Conservation (phyloP, 2,888 invertebrate genomes). For the Drepana falcataria region DNA sequence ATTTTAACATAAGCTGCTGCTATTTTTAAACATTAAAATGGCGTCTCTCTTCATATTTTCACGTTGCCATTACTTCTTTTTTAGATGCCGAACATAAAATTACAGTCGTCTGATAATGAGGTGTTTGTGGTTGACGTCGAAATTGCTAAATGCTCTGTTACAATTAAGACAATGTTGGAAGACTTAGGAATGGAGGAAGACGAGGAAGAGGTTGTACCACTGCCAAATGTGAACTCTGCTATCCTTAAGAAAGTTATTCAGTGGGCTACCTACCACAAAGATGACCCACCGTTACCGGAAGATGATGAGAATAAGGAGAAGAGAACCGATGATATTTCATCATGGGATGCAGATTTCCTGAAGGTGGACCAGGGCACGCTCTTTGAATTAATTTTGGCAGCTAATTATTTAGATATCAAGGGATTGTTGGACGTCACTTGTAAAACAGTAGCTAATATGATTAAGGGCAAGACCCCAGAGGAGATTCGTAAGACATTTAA, state of each 20-base stretch:
- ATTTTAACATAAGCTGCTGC: not conserved
- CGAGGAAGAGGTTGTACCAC: conserved; percentile 95
- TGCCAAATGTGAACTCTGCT: conserved; percentile 98
- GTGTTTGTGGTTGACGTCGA: conserved; percentile 97
- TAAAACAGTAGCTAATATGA: conserved; percentile 99
- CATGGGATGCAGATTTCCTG: conserved; percentile 99
- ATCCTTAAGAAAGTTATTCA: conserved; percentile 96
- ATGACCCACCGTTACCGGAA: conserved; percentile 96
- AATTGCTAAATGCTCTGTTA: conserved; percentile 98
- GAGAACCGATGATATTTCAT: conserved; percentile 98
- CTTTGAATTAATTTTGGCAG: conserved; percentile 97
- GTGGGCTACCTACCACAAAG: conserved; percentile 96
- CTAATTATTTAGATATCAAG: conserved; percentile 97
- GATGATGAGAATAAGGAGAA: conserved; percentile 99
- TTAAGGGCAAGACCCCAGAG: conserved; percentile 98
- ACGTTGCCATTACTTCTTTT: conserved; percentile 24
- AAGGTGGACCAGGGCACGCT: conserved; percentile 98
- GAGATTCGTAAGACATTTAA: conserved; percentile 98
- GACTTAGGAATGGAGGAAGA: conserved; percentile 94
- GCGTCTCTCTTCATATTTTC: conserved; percentile 19
- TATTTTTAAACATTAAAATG: conserved; percentile 18
- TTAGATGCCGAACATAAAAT: conserved; percentile 95
- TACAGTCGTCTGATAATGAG: conserved; percentile 97
- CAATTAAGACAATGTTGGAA: conserved; percentile 99
- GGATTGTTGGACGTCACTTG: conserved; percentile 98